Percentiles rank a stretch among this genome's conserved stretches.
Evolutionary conservation across 2,113 vertebrate genomes (phyloP).

Genomic region (Phodopus roborovskii): DNA sequence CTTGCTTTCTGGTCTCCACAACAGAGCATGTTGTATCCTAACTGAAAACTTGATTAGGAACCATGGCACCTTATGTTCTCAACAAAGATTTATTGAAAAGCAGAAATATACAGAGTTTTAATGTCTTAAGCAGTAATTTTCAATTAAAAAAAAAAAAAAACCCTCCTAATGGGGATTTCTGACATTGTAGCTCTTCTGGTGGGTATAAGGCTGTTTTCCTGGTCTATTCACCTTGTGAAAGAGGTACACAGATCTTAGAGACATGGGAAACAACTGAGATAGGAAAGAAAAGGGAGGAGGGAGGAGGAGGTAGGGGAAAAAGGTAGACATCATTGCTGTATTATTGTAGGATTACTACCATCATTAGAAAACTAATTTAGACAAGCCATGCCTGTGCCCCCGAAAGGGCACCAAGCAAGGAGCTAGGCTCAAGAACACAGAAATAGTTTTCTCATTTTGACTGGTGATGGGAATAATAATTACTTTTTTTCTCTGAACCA

Average conservation of each 20-base stretch:
- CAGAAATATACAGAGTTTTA: not conserved
- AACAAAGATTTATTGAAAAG: not conserved
- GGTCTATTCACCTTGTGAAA: not conserved
- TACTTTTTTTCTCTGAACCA: conserved; percentile 62
- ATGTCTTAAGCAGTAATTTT: conserved; percentile 3
- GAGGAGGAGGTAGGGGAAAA: fast-evolving
- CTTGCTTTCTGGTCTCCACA: not conserved
- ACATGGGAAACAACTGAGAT: not conserved
- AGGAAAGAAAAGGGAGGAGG: not conserved
- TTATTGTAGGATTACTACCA: conserved; percentile 41
- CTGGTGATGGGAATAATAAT: conserved; percentile 49
- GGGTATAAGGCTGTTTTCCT: not conserved
- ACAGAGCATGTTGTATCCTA: not conserved
- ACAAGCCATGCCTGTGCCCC: not conserved
- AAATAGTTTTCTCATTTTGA: conserved; percentile 58
- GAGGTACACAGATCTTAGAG: not conserved
- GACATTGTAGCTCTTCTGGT: not conserved
- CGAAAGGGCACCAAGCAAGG: conserved; percentile 38
- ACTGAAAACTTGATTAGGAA: not conserved
- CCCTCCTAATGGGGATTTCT: not conserved
- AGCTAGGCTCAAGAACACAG: not conserved
- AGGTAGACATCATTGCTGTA: not conserved
- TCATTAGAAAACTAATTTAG: conserved; percentile 74
- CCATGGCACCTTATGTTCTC: not conserved
- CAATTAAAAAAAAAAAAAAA: conserved; percentile 39